phyloP scores from a whole-genome alignment of 2,113 vertebrate genomes.

The Vidua chalybeata region DNA sequence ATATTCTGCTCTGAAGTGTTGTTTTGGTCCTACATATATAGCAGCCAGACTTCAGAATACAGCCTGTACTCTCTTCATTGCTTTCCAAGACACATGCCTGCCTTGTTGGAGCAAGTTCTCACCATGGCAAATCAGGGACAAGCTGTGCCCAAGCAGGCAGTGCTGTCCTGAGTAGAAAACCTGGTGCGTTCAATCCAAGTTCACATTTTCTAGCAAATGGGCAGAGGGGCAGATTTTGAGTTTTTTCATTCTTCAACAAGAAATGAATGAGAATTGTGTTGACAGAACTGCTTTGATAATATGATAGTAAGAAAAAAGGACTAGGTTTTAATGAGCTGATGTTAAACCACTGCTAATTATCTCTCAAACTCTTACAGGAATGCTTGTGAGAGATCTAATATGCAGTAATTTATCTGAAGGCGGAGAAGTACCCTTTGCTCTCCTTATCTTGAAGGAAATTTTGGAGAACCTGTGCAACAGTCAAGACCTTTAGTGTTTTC shows the following conservation, averaged over 20 bases:
- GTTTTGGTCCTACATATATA: background rate
- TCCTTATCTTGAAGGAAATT: background rate
- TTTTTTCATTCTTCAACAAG: background rate
- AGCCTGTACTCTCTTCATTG: background rate
- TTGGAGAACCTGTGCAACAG: background rate
- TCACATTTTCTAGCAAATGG: background rate
- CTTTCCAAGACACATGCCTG: background rate
- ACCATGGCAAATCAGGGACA: background rate
- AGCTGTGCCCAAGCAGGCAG: background rate
- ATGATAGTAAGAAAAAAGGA: background rate
- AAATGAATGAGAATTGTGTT: background rate
- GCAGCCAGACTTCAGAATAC: background rate
- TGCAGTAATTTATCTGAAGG: background rate
- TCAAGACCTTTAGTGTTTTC: background rate
- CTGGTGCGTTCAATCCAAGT: background rate
- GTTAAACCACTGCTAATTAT: constrained; percentile 26
- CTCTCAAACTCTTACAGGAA: background rate
- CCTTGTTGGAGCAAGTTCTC: background rate
- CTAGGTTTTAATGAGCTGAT: constrained; percentile 38
- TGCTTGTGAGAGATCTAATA: background rate
- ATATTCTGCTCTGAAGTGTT: background rate
- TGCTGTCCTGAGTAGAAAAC: background rate
- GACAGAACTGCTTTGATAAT: constrained; percentile 17
- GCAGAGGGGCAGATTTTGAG: background rate
- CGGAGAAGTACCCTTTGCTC: background rate